A percentile compares a stretch with the other conserved stretches of the same genome.
These are phyloP conservation scores for Nemapogon koenigi DNA, from an alignment of 2,888 invertebrate species.

Conservation along the genomic window DNA sequence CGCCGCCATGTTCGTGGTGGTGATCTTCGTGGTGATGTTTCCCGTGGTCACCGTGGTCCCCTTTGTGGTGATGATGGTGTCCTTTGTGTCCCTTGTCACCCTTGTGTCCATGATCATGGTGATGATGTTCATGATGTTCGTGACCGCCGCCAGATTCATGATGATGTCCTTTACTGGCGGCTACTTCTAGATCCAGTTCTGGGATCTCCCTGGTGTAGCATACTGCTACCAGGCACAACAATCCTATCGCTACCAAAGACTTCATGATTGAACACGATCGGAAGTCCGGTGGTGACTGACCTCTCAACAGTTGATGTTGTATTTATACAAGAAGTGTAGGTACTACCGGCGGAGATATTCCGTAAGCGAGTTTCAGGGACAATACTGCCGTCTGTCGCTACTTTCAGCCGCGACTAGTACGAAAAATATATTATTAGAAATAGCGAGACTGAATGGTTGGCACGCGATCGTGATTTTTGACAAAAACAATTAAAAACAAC, in stretches of 20 bases:
- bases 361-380: conserved; percentile 60
- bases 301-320: conserved; percentile 37
- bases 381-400: conserved; percentile 16
- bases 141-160: conserved; percentile 71
- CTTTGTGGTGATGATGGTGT: conserved; percentile 79
- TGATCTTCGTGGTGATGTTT: conserved; percentile 78
- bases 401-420: conserved; percentile 1
- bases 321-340: conserved; percentile 36
- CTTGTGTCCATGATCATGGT: conserved; percentile 74
- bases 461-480: too few relatives aligned
- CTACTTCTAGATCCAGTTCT: conserved; percentile 34
- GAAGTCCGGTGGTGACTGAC: conserved; percentile 52
- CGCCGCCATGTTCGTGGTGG: conserved; percentile 77
- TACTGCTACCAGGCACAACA: conserved; percentile 36
- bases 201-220: conserved; percentile 26
- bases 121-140: conserved; percentile 70
- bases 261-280: conserved; percentile 39
- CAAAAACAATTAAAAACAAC: too few relatives aligned
- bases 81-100: conserved; percentile 79
- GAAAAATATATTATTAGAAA: too few relatives aligned
- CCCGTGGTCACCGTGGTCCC: conserved; percentile 77
- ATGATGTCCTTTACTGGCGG: conserved; percentile 56
- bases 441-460: too few relatives aligned
- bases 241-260: conserved; percentile 37
- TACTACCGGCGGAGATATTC: conserved; percentile 39